phyloP scores from a whole-genome alignment of 2,888 invertebrate species.

The Tetheella fluctuosa region DNA sequence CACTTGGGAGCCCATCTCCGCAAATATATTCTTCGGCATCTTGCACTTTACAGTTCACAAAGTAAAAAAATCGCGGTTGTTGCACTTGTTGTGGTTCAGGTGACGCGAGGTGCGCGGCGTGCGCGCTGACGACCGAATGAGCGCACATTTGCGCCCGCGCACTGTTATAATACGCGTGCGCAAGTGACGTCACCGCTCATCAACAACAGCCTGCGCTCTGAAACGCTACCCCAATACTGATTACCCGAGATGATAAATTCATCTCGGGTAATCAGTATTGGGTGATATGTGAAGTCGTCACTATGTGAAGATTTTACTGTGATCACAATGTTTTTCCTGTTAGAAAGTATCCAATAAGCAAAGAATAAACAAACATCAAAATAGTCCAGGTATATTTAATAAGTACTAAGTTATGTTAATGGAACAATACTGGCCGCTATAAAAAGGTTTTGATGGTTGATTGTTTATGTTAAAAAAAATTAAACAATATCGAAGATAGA shows the following conservation, averaged over 20 bases:
- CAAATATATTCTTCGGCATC: slow-evolving; percentile 78
- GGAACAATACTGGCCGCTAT: no score
- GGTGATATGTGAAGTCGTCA: not conserved
- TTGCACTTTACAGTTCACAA: slow-evolving; percentile 54
- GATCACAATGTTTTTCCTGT: no score
- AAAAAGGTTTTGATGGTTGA: no score
- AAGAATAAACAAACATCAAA: no score
- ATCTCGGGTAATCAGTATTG: no score
- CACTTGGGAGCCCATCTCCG: slow-evolving; percentile 81
- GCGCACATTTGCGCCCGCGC: slow-evolving; percentile 52
- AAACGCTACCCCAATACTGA: slow-evolving; percentile 7
- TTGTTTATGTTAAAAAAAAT: no score
- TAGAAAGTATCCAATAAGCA: no score
- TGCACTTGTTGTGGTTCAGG: slow-evolving; percentile 43
- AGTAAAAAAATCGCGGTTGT: slow-evolving; percentile 42
- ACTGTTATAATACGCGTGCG: slow-evolving; percentile 55
- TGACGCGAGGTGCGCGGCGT: slow-evolving; percentile 64
- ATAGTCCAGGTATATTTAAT: no score
- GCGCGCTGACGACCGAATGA: slow-evolving; percentile 68
- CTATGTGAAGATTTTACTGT: not conserved
- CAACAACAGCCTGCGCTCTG: slow-evolving; percentile 16
- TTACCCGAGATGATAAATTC: not conserved
- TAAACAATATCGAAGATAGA: no score
- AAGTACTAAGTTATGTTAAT: no score
- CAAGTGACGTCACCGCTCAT: slow-evolving; percentile 51